Conservation (phyloP, 2,888 invertebrate species). For the Tipula helvola region DNA sequence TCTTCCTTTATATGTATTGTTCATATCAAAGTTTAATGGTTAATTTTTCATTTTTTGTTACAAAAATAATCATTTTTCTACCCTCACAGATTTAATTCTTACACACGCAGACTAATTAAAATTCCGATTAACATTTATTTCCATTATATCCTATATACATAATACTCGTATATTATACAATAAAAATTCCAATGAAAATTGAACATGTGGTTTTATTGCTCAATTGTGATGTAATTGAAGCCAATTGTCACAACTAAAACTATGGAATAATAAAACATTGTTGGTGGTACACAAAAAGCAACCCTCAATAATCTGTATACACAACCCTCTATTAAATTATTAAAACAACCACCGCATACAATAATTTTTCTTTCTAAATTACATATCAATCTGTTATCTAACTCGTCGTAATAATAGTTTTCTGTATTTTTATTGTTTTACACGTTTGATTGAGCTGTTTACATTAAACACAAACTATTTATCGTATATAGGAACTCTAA, state of each 20-base stretch:
- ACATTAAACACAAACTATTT: not conserved
- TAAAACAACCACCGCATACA: not conserved
- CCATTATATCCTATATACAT: too few relatives aligned
- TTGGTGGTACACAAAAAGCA: not conserved
- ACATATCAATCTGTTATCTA: not conserved
- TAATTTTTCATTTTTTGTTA: too few relatives aligned
- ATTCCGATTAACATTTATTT: not conserved
- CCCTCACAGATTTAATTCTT: not conserved
- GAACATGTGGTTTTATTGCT: constrained; percentile 13
- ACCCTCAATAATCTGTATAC: not conserved
- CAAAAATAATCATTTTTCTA: not conserved
- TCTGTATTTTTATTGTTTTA: not conserved
- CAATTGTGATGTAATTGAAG: constrained; percentile 13
- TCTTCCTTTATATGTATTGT: too few relatives aligned
- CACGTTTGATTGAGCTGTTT: not conserved
- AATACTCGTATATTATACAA: not conserved
- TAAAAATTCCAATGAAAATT: constrained; percentile 4
- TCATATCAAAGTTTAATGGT: too few relatives aligned
- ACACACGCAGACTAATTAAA: not conserved
- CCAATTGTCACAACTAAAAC: constrained; percentile 4
- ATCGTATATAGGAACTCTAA: not conserved
- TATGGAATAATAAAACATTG: not conserved
- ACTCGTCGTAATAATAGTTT: not conserved
- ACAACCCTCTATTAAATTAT: not conserved
- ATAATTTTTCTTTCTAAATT: not conserved